Conservation (phyloP, 2,797 vertebrate species). For the Percopsis omiscomaycus region DNA sequence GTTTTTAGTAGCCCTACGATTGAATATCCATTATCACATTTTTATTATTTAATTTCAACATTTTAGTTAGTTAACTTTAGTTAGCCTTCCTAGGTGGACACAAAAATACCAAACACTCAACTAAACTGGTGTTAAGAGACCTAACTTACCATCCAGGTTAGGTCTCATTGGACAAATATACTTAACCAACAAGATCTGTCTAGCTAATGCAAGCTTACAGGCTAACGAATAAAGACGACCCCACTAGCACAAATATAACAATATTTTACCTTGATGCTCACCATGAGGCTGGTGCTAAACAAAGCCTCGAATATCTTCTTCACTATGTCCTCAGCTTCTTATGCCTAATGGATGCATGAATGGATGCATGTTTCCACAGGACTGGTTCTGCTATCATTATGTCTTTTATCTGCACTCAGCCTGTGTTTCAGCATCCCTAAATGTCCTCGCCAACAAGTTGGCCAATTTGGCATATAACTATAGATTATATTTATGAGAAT, state of each 20-base stretch:
- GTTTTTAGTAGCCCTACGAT: too few species aligned
- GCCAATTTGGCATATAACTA: background rate
- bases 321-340: slow-evolving; percentile 8
- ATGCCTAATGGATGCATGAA: background rate
- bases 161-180: too few species aligned
- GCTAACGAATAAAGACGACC: slow-evolving; percentile 9
- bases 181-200: slow-evolving; percentile 1
- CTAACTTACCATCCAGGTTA: too few species aligned
- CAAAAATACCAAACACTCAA: too few species aligned
- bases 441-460: background rate
- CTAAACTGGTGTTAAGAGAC: too few species aligned
- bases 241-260: background rate
- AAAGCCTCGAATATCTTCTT: background rate
- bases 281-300: slow-evolving; percentile 17
- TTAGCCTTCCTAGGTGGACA: too few species aligned
- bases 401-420: slow-evolving; percentile 15
- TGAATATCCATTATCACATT: too few species aligned
- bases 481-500: too few species aligned
- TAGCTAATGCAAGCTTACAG: slow-evolving; percentile 20
- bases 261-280: slow-evolving; percentile 40
- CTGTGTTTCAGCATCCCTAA: slow-evolving; percentile 39
- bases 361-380: background rate
- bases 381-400: slow-evolving; percentile 19
- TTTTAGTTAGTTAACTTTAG: too few species aligned
- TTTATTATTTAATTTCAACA: too few species aligned